Evolutionary conservation across 2,888 invertebrate species (phyloP).

Genomic region (Scrobipalpa atriplicella): DNA sequence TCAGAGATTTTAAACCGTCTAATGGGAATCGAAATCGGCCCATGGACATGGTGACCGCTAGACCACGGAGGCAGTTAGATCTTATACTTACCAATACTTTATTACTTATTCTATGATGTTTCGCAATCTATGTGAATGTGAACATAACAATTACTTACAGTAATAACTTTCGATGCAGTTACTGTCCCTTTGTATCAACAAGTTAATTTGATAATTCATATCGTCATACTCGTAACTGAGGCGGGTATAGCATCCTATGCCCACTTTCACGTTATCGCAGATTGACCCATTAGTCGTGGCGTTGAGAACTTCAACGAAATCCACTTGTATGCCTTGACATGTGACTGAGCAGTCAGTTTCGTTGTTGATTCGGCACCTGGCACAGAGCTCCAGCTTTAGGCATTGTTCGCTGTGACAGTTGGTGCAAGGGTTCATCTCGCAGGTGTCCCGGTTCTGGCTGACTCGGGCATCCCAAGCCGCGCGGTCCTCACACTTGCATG

Average conservation of each 20-base stretch:
- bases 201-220: conserved; percentile 65
- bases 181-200: conserved; percentile 52
- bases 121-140: not conserved
- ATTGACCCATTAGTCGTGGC: conserved; percentile 78
- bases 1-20: too few species aligned
- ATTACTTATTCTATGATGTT: too few species aligned
- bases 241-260: conserved; percentile 77
- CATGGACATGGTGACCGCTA: too few species aligned
- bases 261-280: conserved; percentile 79
- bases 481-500: conserved; percentile 50
- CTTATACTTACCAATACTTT: too few species aligned
- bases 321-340: not conserved
- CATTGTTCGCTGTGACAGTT: conserved; percentile 91
- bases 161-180: conserved; percentile 59
- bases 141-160: conserved; percentile 43
- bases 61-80: too few species aligned
- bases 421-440: conserved; percentile 80
- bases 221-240: conserved; percentile 68
- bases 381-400: conserved; percentile 81
- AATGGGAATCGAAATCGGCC: too few species aligned
- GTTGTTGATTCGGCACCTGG: conserved; percentile 80
- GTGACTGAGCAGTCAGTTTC: conserved; percentile 52
- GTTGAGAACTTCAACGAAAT: not conserved
- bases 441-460: conserved; percentile 39
- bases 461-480: conserved; percentile 55